Evolutionary conservation across 2,113 vertebrate genomes (phyloP).

Genomic region (Zosterops borbonicus): DNA sequence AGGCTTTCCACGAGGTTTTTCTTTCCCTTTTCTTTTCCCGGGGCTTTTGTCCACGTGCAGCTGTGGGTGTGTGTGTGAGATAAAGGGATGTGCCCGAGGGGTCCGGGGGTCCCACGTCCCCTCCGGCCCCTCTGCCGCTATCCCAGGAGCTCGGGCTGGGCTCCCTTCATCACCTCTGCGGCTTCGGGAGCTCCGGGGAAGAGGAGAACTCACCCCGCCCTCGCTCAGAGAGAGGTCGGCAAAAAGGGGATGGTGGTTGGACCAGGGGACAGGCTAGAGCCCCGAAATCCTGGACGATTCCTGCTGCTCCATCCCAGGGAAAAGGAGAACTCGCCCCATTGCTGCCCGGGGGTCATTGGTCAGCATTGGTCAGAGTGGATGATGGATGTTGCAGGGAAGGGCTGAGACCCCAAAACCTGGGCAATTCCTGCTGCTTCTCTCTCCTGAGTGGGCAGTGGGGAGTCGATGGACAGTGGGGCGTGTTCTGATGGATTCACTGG

Average conservation of each 20-base stretch:
- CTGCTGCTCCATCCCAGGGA: not conserved
- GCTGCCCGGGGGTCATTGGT: rapidly evolving
- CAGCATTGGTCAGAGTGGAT: not conserved
- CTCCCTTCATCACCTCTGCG: rapidly evolving
- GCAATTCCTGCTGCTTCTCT: not conserved
- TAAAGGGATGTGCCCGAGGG: not conserved
- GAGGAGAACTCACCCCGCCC: not conserved
- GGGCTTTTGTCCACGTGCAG: not conserved
- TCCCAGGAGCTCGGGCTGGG: not conserved
- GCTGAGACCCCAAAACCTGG: not conserved
- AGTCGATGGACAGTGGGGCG: not conserved
- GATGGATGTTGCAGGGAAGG: rapidly evolving
- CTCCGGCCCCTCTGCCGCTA: rapidly evolving
- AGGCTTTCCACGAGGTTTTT: not conserved
- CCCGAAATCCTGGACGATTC: not conserved
- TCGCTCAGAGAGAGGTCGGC: no score
- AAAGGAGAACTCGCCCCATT: not conserved
- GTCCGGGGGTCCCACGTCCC: rapidly evolving
- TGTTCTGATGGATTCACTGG: rapidly evolving
- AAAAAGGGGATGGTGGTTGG: not conserved
- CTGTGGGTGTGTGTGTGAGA: not conserved
- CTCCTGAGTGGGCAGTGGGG: not conserved
- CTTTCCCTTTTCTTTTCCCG: rapidly evolving
- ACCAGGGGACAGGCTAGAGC: not conserved
- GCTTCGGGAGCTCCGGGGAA: not conserved